Conservation (phyloP, 1,140 invertebrate genomes). For the Heliconius nattereri region DNA sequence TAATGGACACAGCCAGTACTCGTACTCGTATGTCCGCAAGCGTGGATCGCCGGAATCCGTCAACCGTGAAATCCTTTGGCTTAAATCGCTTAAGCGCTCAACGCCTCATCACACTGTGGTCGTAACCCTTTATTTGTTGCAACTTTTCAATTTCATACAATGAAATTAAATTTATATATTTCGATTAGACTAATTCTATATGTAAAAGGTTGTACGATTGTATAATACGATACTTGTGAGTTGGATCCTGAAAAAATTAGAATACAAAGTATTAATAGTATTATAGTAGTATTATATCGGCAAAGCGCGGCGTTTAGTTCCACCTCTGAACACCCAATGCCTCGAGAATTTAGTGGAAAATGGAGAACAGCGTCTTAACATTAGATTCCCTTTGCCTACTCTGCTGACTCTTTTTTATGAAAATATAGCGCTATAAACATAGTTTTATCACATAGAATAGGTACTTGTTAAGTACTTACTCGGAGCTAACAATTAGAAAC, state of each 20-base stretch:
- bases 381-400: too few relatives aligned
- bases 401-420: too few relatives aligned
- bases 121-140: constrained; percentile 62
- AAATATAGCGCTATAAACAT: neutral
- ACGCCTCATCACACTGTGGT: constrained; percentile 65
- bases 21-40: constrained; percentile 45
- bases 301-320: too few relatives aligned
- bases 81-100: constrained; percentile 76
- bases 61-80: constrained; percentile 79
- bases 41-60: constrained; percentile 68
- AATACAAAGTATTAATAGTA: too few relatives aligned
- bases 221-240: too few relatives aligned
- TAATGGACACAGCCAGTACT: constrained; percentile 1
- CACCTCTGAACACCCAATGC: too few relatives aligned
- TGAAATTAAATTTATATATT: neutral
- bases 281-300: too few relatives aligned
- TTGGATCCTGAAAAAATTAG: too few relatives aligned
- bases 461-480: neutral
- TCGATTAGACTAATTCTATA: neutral
- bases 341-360: too few relatives aligned
- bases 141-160: constrained; percentile 44
- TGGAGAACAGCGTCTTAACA: too few relatives aligned
- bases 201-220: too few relatives aligned
- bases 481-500: constrained; percentile 21
- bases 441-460: neutral